Conservation (phyloP, 1,140 invertebrate genomes). For the Metopolophium dirhodum region DNA sequence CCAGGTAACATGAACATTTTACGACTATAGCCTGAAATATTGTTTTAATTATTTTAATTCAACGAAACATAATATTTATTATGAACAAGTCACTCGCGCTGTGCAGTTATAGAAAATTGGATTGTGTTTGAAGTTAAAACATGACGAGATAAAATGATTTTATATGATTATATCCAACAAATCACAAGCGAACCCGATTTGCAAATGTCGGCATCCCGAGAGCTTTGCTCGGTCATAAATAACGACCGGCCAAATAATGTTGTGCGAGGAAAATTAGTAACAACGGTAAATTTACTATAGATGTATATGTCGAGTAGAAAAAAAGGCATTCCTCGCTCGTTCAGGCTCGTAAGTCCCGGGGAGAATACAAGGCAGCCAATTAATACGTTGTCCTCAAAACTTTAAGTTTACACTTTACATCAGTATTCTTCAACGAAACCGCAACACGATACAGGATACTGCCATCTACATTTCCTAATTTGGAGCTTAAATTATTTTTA, state of each 20-base stretch:
- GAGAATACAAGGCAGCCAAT: background rate
- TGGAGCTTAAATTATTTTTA: background rate
- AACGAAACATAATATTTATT: background rate
- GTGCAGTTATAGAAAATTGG: background rate
- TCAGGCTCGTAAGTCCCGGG: background rate
- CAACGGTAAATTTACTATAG: background rate
- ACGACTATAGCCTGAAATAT: background rate
- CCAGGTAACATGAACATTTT: background rate
- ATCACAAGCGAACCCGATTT: background rate
- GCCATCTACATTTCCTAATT: background rate
- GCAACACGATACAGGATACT: background rate
- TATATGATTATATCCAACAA: slow-evolving; percentile 2
- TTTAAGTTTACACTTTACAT: background rate
- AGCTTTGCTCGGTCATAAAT: background rate
- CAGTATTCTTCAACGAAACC: background rate
- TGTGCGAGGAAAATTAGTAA: background rate
- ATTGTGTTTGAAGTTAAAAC: background rate
- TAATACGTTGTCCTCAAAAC: background rate
- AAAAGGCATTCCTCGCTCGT: background rate
- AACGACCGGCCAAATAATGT: background rate
- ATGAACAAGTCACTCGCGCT: background rate
- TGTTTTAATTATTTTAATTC: background rate
- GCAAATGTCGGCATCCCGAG: background rate
- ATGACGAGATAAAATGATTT: background rate
- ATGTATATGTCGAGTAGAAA: background rate